Evolutionary conservation across 2,888 invertebrate genomes (phyloP).

Genomic region (Limnephilus marmoratus): DNA sequence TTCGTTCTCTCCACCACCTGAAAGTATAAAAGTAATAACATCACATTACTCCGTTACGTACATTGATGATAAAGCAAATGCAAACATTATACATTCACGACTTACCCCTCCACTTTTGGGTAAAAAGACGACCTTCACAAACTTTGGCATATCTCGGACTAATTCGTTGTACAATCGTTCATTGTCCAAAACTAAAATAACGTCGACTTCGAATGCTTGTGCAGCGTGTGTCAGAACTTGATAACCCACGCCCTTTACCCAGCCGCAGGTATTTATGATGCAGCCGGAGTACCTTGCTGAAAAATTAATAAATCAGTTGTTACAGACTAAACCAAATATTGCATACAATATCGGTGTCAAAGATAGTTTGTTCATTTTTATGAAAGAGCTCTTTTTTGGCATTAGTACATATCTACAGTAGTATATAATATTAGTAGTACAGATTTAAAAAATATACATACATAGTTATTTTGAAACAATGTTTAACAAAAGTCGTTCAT

Average conservation of each 20-base stretch:
- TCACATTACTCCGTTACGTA: background rate
- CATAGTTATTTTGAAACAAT: no score
- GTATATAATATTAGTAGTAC: no score
- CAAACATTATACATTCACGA: constrained; percentile 64
- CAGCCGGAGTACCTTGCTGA: constrained; percentile 91
- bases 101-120: constrained; percentile 98
- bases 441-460: no score
- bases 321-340: background rate
- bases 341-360: no score
- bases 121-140: constrained; percentile 93
- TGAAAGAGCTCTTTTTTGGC: no score
- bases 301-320: constrained; percentile 61
- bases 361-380: no score
- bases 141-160: constrained; percentile 93
- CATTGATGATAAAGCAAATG: background rate
- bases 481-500: no score
- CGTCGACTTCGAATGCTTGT: constrained; percentile 96
- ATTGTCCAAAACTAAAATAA: constrained; percentile 96
- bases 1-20: constrained; percentile 92
- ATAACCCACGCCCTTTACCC: constrained; percentile 96
- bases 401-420: no score
- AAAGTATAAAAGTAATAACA: background rate
- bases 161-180: constrained; percentile 97
- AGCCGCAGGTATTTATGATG: constrained; percentile 98
- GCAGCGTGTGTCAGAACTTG: constrained; percentile 91